Conservation (phyloP, 2,888 invertebrate genomes). For the Melinaea menophilus region DNA sequence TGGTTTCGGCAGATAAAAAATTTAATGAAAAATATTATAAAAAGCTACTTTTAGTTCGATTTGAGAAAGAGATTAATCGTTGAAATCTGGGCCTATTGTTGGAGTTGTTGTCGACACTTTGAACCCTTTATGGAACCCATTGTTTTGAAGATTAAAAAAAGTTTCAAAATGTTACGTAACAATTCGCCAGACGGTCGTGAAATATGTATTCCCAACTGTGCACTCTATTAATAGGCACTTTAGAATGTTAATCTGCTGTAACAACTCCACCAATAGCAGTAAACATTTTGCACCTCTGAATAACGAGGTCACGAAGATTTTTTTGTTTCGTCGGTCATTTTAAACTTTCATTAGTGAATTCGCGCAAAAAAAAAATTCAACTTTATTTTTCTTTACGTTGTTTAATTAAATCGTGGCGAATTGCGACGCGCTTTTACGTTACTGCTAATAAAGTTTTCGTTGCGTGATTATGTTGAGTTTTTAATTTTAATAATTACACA, state of each 20-base stretch:
- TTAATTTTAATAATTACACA: constrained; percentile 1
- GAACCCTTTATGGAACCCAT: constrained; percentile 68
- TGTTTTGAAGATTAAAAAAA: constrained; percentile 70
- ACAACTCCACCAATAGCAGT: constrained; percentile 36
- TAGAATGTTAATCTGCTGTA: constrained; percentile 21
- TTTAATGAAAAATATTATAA: constrained; percentile 10
- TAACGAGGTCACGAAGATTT: constrained; percentile 69
- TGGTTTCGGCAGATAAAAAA: constrained; percentile 1
- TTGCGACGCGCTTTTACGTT: constrained; percentile 17
- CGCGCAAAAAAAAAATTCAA: constrained; percentile 55
- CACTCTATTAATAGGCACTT: constrained; percentile 19
- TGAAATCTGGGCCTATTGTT: constrained; percentile 61
- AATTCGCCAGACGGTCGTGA: constrained; percentile 21
- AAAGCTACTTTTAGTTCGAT: constrained; percentile 50
- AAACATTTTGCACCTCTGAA: constrained; percentile 53
- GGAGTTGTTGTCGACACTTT: constrained; percentile 61
- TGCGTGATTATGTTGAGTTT: constrained; percentile 1
- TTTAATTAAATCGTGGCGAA: constrained; percentile 46
- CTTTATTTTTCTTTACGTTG: constrained; percentile 61
- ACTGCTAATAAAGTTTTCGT: constrained; percentile 10
- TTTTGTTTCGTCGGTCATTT: constrained; percentile 67
- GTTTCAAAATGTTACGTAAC: constrained; percentile 56
- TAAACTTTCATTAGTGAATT: constrained; percentile 75
- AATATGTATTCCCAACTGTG: constrained; percentile 19
- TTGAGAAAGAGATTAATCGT: constrained; percentile 70